Base-by-base conservation (phyloP, 2,113 vertebrate species). In the Plectropomus leopardus region DNA sequence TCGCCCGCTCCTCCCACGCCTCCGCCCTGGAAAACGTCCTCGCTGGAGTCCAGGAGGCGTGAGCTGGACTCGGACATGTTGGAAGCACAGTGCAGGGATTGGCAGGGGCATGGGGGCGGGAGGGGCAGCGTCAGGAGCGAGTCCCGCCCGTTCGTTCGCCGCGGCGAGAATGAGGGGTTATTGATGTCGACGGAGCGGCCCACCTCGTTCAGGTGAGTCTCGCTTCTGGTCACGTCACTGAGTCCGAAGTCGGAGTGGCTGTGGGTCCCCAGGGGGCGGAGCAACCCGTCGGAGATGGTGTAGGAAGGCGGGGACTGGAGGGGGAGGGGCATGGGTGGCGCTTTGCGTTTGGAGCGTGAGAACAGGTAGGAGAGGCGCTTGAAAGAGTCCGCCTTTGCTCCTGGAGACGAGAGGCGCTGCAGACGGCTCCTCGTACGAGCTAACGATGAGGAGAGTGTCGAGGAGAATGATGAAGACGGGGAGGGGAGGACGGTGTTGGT, bases 51-150 rank as follows among this genome's bases (percentile, higher is more conserved):
- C 95, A 98, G 95, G 80, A 98, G 97, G 93, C 95, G 97, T 23
- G 96, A 95, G 92, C 97, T 99, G 90, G 97, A 99, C 92, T 97
- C 96, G 36, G 96, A 97, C 90, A 98, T 97, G 94, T 95, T 96
- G 95, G 97, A 97, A 95, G 95, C 95, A 94, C 97, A 98, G 96
- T 97, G 97, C 93, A 98, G 96, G 84, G 97, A 97, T 93, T 96
- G 96, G 94, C 96, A 95, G 92, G 96, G 96, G 87, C 96, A 95
- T 40, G 96, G 93, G 1, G 92, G 91, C 0, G 91, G 92, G 64
- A 93, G 91, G 78, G 94, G 92, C 83, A 94, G 77, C 80, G 96
- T 92, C 83, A 96, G 94, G 72, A 97, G 95, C 50, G 93, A 95
- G 91, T 96, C 97, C 86, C 95, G 95, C 83, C 96, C 96, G 9